These are phyloP conservation scores for Microchrysa polita DNA, from an alignment of 2,888 invertebrate genomes.

Conservation along the genomic window DNA sequence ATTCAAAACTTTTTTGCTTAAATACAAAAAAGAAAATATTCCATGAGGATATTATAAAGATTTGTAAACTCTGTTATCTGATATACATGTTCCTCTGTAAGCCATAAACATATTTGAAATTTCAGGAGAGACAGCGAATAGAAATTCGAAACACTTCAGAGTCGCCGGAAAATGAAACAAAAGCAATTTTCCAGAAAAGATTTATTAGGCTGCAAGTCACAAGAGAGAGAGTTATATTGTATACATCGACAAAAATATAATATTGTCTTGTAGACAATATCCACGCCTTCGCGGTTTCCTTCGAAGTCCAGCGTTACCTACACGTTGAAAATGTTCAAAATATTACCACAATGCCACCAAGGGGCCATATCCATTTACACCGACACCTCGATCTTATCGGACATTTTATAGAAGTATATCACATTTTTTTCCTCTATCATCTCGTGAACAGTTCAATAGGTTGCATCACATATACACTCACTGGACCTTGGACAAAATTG, in stretches of 20 bases:
- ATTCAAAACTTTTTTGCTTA: too few relatives aligned
- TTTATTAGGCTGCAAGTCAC: slow-evolving; percentile 18
- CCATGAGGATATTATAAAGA: slow-evolving; percentile 11
- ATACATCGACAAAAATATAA: slow-evolving; percentile 18
- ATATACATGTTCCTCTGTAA: slow-evolving; percentile 14
- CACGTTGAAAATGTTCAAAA: not conserved
- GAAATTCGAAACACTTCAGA: slow-evolving; percentile 12
- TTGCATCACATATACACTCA: not conserved
- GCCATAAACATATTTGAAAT: slow-evolving; percentile 23
- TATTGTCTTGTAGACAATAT: slow-evolving; percentile 30
- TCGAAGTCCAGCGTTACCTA: not conserved
- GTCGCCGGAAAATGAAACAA: slow-evolving; percentile 12
- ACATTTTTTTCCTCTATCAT: slow-evolving; percentile 33
- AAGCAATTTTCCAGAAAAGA: slow-evolving; percentile 16
- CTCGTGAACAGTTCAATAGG: slow-evolving; percentile 17
- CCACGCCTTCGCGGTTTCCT: slow-evolving; percentile 38
- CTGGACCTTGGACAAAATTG: slow-evolving; percentile 40
- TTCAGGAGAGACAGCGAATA: not conserved
- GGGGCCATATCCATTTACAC: slow-evolving; percentile 32
- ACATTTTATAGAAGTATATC: slow-evolving; percentile 37
- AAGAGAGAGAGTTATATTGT: slow-evolving; percentile 8
- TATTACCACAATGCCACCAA: slow-evolving; percentile 12
- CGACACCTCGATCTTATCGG: slow-evolving; percentile 38
- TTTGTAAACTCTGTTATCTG: slow-evolving; percentile 28
- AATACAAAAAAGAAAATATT: too few relatives aligned